Base-by-base conservation (phyloP, 1,140 invertebrate genomes). In the Zaprionus inermis region DNA sequence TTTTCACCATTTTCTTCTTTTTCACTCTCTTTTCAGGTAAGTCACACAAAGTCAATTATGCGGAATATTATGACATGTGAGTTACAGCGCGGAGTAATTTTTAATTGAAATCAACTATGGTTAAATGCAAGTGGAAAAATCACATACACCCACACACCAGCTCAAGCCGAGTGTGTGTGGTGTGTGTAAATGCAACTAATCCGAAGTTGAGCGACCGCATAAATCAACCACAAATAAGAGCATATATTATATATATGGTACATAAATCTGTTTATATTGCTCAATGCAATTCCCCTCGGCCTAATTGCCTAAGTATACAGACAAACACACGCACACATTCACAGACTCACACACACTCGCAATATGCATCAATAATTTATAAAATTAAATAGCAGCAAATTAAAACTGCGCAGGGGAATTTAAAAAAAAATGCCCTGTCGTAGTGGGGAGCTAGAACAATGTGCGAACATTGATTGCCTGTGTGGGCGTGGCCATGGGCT, bases 41-140 rank as follows among this genome's bases (percentile, higher is more conserved):
- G 84, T 88, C 64, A 64, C 60, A 64, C 55, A 58, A 70, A 80
- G 68, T 84, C 73, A 75, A 86, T 89, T 30, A 56, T 16, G 30
- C 22, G 30, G 12, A 36, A 58, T 55, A 59, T 55, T 10, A 55
- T 56, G 51, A 22, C 34, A 72, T 56, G 71, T 61, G 70, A 72
- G 55, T 54, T 32, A 16, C 20, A 36, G 41, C n/a, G 54, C 28
- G 49, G 46, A 46, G 36, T 55, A 60, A 38, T 56, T 69, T 72
- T 88, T 88, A 89, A 88, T 88, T 88, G 83, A 88, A 84, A 88
- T 88, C 67, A 89, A 88, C 80, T 89, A 78, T 70, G 38, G 6
- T 3, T 56, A 38, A 54, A 77, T 63, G 51, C 12, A 3, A 16
- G 38, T 34, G 32, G 30, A 28, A n/a, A 46, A 16, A 36, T 51